Conservation (phyloP, 2,888 invertebrate species). For the Hipparchia sbordonii region DNA sequence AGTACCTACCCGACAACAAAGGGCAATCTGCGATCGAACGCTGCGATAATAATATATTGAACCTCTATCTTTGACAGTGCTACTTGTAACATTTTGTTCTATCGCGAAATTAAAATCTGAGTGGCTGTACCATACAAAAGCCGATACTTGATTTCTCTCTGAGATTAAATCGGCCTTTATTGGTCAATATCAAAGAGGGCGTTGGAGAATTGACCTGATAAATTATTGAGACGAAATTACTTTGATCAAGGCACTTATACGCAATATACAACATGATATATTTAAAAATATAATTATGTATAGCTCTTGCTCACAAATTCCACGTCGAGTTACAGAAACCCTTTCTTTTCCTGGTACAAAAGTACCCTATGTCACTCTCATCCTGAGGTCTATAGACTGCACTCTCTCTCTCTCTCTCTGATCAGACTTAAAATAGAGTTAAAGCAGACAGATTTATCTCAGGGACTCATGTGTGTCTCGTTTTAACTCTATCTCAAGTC, state of each 20-base stretch:
- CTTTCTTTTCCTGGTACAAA: no score
- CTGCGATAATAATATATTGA: not conserved
- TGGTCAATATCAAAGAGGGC: constrained; percentile 10
- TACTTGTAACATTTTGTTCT: constrained; percentile 21
- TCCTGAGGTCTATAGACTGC: no score
- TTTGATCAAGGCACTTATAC: not conserved
- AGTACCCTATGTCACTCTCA: no score
- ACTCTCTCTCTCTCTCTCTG: no score
- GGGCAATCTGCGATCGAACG: constrained; percentile 11
- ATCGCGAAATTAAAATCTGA: constrained; percentile 34
- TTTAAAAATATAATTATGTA: no score
- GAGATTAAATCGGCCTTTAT: constrained; percentile 26
- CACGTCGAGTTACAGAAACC: no score
- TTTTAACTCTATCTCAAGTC: no score
- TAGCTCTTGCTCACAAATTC: no score
- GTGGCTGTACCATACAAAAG: constrained; percentile 20
- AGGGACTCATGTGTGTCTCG: no score
- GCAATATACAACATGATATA: no score
- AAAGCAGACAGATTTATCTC: no score
- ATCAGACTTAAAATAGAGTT: no score
- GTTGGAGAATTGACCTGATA: constrained; percentile 24
- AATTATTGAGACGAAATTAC: constrained; percentile 1
- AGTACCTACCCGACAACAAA: constrained; percentile 4
- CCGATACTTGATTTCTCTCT: constrained; percentile 27
- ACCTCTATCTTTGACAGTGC: constrained; percentile 20